Evolutionary conservation across 1,140 invertebrate species (phyloP), one percentile per base, ranked within the genome.

Genomic region (Heliothis subflexa): DNA sequence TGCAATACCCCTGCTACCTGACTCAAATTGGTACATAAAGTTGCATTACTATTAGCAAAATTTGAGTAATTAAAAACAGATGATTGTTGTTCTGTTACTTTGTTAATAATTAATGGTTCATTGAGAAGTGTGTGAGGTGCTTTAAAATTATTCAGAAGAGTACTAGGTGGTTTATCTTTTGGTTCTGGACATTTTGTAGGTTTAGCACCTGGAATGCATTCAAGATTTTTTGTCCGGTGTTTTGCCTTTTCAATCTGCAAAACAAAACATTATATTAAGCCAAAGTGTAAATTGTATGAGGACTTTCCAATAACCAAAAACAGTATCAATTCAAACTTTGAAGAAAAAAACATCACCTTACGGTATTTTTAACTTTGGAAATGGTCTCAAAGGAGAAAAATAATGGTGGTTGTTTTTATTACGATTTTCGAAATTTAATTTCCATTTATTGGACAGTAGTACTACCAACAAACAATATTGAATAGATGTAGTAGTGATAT

Each of bases 221-320:
- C 66, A 57, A 83, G 64, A 33, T 78, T 57, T 61, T 72, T 80
- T 72, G 83, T 84, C 49, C 9, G 16, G n/a, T 16, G 54, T 77
- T 64, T 80, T 82, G 83, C 87, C 78, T 88, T 88, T 74, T 88
- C 84, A 25, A 85, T 83, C 89, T 90, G 80, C 47, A 77, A 75
- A 55, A 78, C 61, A 40, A 40, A 40, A 40, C 5, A 40, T 40
- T 3, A 40, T 9, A 40, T 40, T 5, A 40, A 9, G 5, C 5
- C 4, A 9, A 40, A 40, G 33, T 40, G 9, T 9, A 40, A 40
- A 40, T 40, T 40, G 9, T 40, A 7, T 40, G 5, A 40, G 21
- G 21, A 25, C 21, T 25, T 25, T 25, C 21, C 21, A 25, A 25
- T 25, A 25, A 25, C 21, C 21, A 25, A 25, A 25, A 25, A 25